Conservation (phyloP, 2,113 vertebrate genomes). For the Pogonocichla stellata region DNA sequence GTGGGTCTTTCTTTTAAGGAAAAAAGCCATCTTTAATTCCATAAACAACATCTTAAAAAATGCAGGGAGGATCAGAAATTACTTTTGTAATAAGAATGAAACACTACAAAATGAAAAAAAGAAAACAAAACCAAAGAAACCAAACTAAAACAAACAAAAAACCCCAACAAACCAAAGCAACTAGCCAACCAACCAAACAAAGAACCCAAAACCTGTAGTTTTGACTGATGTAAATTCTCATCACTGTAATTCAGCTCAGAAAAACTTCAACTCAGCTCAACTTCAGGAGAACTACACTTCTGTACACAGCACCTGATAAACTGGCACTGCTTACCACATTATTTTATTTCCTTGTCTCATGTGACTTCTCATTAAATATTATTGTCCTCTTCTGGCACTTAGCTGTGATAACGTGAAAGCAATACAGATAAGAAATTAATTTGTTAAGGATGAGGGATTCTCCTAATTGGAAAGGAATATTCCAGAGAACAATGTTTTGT, state of each 20-base stretch:
- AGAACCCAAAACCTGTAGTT: fast-evolving
- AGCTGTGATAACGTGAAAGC: neutral
- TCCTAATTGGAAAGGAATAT: constrained; percentile 34
- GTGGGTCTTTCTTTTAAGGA: fast-evolving
- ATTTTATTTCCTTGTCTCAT: neutral
- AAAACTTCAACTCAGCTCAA: neutral
- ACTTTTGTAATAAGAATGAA: neutral
- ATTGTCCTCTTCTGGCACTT: neutral
- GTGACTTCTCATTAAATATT: neutral
- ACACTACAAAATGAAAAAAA: neutral
- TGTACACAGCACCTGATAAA: neutral
- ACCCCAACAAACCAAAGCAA: neutral
- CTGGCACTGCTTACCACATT: neutral
- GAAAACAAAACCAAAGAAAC: fast-evolving
- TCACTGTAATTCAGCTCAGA: neutral
- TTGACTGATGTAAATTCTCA: neutral
- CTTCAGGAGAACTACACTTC: neutral
- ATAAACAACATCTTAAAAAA: neutral
- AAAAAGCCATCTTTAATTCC: neutral
- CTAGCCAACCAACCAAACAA: fast-evolving
- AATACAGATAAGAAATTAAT: constrained; percentile 23
- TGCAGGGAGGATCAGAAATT: neutral
- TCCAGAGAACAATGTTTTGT: neutral
- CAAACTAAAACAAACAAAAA: too few species aligned
- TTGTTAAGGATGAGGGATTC: constrained; percentile 19